Evolutionary conservation across 1,140 invertebrate genomes (phyloP), one percentile per base, ranked within the genome.

Genomic region (Panagrolaimus sp.): DNA sequence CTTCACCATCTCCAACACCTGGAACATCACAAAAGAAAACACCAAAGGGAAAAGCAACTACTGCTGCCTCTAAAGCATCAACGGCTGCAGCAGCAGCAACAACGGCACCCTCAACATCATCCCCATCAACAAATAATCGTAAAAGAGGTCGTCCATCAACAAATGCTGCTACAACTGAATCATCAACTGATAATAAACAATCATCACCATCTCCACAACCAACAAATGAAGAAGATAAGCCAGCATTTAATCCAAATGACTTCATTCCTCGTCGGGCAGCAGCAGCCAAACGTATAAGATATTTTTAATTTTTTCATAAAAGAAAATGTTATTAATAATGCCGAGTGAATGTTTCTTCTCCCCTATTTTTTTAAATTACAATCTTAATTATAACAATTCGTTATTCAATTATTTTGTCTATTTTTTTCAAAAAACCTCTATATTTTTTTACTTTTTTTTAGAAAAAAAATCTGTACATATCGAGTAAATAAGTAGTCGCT

Each of bases 221-320:
- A 2, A 16, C 20, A 57, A n/a, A 9, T 20, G 51, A 57, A 25
- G 20, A 57, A 20, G 20, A 57, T 20, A 57, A 27, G 20, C 20
- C 20, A 27, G 20, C 51, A 20, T 57, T 25, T 20, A 57, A 20
- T 57, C 20, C 51, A 20, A 57, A 20, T 57, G 51, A 57, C 8
- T 57, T 57, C n/a, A 20, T 57, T 25, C 51, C 51, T n/a, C 51
- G 51, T 25, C 51, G 51, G 11, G 51, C 51, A 20, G 51, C 51
- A 25, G 51, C 51, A 14, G 20, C 51, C 20, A 57, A 57, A 27
- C 51, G 51, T 8, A 57, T 57, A 20, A 20, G 51, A 8, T 57
- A 57, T 13, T 57, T 57, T 25, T 57, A 57, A 57, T 25, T 11
- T 3, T 8, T 57, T 8, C 11, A 57, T 2, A 57, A 57, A 3